A percentile compares a stretch with the other conserved stretches of the same genome.
Conservation (phyloP, 1,140 invertebrate genomes). For the Achroia grisella region DNA sequence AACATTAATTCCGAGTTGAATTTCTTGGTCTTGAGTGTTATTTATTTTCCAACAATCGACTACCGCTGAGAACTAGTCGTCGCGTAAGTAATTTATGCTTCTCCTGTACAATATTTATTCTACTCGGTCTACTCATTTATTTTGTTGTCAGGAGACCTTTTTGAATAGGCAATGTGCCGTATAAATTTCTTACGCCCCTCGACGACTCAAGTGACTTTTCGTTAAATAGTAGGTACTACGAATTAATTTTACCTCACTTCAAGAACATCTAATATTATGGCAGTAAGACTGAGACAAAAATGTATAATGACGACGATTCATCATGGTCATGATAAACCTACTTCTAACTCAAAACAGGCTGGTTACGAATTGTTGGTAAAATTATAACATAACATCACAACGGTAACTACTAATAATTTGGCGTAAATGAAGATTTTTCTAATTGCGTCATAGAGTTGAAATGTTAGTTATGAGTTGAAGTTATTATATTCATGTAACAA, state of each 20-base stretch:
- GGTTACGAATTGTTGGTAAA: no score
- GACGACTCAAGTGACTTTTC: slow-evolving; percentile 20
- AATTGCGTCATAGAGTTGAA: no score
- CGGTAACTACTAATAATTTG: no score
- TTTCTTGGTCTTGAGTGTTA: background rate
- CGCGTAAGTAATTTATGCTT: slow-evolving; percentile 12
- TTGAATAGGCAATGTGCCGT: slow-evolving; percentile 64
- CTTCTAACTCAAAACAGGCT: no score
- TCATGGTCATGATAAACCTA: no score
- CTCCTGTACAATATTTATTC: slow-evolving; percentile 23
- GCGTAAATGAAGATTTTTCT: no score
- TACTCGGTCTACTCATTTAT: slow-evolving; percentile 43
- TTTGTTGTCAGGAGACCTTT: slow-evolving; percentile 53
- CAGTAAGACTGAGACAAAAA: no score
- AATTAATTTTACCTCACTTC: slow-evolving; percentile 59
- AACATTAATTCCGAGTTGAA: no score
- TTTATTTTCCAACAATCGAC: background rate
- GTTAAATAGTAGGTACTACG: slow-evolving; percentile 57
- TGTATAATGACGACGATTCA: no score
- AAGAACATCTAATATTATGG: background rate
- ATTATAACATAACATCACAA: no score
- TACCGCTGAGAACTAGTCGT: background rate
- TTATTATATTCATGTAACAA: no score
- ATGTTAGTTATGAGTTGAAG: no score
- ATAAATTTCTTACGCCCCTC: slow-evolving; percentile 47